Conservation (phyloP, 2,113 vertebrate genomes). For the Scortum barcoo region DNA sequence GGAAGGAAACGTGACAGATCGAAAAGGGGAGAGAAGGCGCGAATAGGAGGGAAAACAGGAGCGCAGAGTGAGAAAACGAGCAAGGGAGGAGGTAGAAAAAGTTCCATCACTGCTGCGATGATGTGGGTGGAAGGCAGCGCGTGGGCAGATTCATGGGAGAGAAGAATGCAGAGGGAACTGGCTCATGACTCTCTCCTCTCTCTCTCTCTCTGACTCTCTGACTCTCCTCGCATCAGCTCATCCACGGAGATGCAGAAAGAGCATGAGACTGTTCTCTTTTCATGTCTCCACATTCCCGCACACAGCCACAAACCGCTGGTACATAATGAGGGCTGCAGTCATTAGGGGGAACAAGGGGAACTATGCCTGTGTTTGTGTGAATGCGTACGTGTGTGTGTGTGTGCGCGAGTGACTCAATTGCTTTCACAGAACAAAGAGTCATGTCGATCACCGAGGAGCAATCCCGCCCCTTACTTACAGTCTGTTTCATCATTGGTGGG, state of each 20-base stretch:
- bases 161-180: slow-evolving; percentile 77
- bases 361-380: slow-evolving; percentile 23
- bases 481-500: slow-evolving; percentile 71
- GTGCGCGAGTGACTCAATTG: slow-evolving; percentile 18
- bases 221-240: slow-evolving; percentile 61
- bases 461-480: slow-evolving; percentile 52
- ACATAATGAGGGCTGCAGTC: slow-evolving; percentile 61
- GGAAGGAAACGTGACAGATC: slow-evolving; percentile 60
- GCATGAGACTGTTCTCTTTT: slow-evolving; percentile 62
- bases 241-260: slow-evolving; percentile 63
- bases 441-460: slow-evolving; percentile 54
- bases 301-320: slow-evolving; percentile 53
- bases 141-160: slow-evolving; percentile 81
- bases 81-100: slow-evolving; percentile 78
- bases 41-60: slow-evolving; percentile 55
- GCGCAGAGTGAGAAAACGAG: slow-evolving; percentile 63
- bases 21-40: slow-evolving; percentile 50
- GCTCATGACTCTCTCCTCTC: slow-evolving; percentile 73
- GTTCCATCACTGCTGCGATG: slow-evolving; percentile 73
- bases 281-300: slow-evolving; percentile 55
- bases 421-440: slow-evolving; percentile 58
- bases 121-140: slow-evolving; percentile 78
- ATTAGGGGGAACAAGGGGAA: slow-evolving; percentile 43
- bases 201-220: slow-evolving; percentile 40
- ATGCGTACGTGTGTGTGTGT: background rate